Conservation (phyloP, 1,140 invertebrate genomes). For the Tenebrio molitor region DNA sequence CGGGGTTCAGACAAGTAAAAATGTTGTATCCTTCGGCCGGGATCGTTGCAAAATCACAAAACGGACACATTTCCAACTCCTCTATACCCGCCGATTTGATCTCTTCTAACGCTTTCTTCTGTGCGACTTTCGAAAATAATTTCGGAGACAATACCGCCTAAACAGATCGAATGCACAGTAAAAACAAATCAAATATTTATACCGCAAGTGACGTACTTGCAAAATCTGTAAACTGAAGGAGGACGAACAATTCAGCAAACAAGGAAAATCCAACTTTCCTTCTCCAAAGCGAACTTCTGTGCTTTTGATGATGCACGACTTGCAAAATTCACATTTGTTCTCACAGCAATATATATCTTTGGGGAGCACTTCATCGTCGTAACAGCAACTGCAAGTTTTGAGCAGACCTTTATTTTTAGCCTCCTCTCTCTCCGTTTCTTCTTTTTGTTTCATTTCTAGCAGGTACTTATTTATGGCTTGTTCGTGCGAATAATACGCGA, state of each 20-base stretch:
- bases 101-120: slow-evolving; percentile 71
- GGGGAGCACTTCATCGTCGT: slow-evolving; percentile 72
- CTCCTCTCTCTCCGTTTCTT: slow-evolving; percentile 61
- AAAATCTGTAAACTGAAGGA: slow-evolving; percentile 68
- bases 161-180: no score
- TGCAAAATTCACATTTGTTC: slow-evolving; percentile 74
- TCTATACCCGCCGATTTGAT: slow-evolving; percentile 73
- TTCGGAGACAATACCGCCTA: slow-evolving; percentile 67
- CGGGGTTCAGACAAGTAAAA: slow-evolving; percentile 75
- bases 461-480: slow-evolving; percentile 66
- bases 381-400: slow-evolving; percentile 72
- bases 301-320: slow-evolving; percentile 69
- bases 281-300: slow-evolving; percentile 70
- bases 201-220: slow-evolving; percentile 64
- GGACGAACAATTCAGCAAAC: slow-evolving; percentile 67
- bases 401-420: slow-evolving; percentile 61
- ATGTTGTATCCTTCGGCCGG: slow-evolving; percentile 72
- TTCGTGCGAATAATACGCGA: slow-evolving; percentile 69
- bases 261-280: slow-evolving; percentile 69
- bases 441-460: slow-evolving; percentile 55
- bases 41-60: slow-evolving; percentile 75
- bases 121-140: slow-evolving; percentile 51
- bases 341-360: slow-evolving; percentile 72
- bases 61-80: slow-evolving; percentile 75
- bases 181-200: no score